Base-by-base conservation (phyloP, 2,113 vertebrate genomes). In the Chaetops frenatus region DNA sequence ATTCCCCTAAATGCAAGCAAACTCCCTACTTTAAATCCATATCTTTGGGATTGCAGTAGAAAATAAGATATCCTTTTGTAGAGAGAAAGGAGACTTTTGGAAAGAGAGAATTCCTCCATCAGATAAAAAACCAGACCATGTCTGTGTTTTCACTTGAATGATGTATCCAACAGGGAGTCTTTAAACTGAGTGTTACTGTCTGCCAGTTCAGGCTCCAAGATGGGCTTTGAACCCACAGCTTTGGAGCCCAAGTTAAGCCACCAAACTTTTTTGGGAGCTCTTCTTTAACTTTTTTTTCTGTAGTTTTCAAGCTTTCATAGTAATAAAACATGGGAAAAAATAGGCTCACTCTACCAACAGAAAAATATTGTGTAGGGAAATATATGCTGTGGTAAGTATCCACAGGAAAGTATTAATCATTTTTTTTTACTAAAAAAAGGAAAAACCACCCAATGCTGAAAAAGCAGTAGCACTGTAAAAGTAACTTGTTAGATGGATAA, bases 341-440 rank as follows among this genome's bases (percentile, higher is more conserved):
- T 8, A 91, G 35, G n/a, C 16, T 87, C 4, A 58, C 14, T 93
- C 44, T 56, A 70, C 19, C 74, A 88, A 77, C 29, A 82, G 28
- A 87, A 85, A 93, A 92, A 95, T 88, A 56, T 27, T 35, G 29
- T 70, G 60, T 57, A 88, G 92, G 66, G 29, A 94, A 92, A 74
- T 54, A 64, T 33, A 85, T 1, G 11, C 28, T 73, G 66, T 56
- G 74, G 85, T 88, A 83, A 88, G 44, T 47, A 51, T 76, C 58
- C 56, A 31, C 35, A 88, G 87, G 90, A 86, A 93, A 90, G 33
- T 82, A 86, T 78, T 82, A 35, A 85, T 77, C 7, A 5, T 17
- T 65, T 67, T 69, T 57, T 57, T 27, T 38, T 6, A 76, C 21
- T 54, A 56, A 77, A 84, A 80, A 60, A 88, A 38, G 12, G 8